Evolutionary conservation across 2,888 invertebrate genomes (phyloP).

Genomic region (Tholera decimalis): DNA sequence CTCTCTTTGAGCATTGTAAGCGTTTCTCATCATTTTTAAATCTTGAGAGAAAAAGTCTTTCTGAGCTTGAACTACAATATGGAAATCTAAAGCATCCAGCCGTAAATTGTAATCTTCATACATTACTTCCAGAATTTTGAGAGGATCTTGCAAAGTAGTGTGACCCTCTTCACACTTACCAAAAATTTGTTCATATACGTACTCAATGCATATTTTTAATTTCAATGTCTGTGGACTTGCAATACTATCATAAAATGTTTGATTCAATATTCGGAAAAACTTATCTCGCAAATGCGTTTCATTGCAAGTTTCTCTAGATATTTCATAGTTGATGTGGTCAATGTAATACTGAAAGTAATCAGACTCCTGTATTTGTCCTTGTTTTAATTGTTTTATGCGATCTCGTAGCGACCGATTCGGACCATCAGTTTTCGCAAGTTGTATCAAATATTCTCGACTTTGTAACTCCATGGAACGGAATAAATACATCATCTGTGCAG

Average conservation of each 20-base stretch:
- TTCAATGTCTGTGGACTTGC: slow-evolving; percentile 84
- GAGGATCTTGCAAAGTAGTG: slow-evolving; percentile 83
- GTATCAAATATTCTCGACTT: slow-evolving; percentile 86
- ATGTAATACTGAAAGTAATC: slow-evolving; percentile 88
- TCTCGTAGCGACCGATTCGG: slow-evolving; percentile 79
- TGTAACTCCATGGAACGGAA: slow-evolving; percentile 88
- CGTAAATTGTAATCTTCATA: slow-evolving; percentile 87
- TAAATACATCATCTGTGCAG: slow-evolving; percentile 84
- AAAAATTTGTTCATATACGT: slow-evolving; percentile 87
- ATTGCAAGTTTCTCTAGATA: slow-evolving; percentile 81
- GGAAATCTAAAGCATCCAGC: slow-evolving; percentile 85
- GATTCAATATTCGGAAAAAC: slow-evolving; percentile 85
- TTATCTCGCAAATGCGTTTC: slow-evolving; percentile 83
- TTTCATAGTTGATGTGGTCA: slow-evolving; percentile 80
- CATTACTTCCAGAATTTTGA: slow-evolving; percentile 87
- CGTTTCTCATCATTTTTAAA: slow-evolving; percentile 85
- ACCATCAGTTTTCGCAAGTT: slow-evolving; percentile 82
- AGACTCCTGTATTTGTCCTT: slow-evolving; percentile 79
- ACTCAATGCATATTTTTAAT: slow-evolving; percentile 87
- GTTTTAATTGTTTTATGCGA: slow-evolving; percentile 81
- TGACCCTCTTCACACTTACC: slow-evolving; percentile 89
- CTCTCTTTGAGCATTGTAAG: slow-evolving; percentile 84
- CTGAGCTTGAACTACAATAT: slow-evolving; percentile 84
- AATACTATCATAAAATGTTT: slow-evolving; percentile 84
- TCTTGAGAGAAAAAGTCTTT: slow-evolving; percentile 86